phyloP scores from a whole-genome alignment of 2,113 vertebrate species.

The Panthera tigris region DNA sequence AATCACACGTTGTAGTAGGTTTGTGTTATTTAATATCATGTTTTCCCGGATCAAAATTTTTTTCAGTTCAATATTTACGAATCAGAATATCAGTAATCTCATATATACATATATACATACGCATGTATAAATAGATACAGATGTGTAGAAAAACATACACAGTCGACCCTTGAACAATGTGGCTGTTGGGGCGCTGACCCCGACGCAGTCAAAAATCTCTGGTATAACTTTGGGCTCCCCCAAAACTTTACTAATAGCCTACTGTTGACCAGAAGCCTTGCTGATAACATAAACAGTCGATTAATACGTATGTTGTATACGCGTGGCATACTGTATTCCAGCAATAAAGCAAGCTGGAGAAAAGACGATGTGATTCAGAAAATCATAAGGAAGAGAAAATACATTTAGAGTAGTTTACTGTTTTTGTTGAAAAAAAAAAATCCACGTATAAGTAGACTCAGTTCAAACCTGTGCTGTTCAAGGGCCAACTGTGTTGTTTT shows the following conservation, averaged over 20 bases:
- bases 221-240: not conserved
- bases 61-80: conserved; percentile 10
- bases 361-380: not conserved
- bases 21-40: conserved; percentile 18
- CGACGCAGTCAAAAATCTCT: not conserved
- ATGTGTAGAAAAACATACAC: not conserved
- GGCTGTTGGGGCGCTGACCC: not conserved
- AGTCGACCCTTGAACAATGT: not conserved
- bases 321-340: not conserved
- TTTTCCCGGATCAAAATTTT: not conserved
- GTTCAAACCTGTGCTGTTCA: not conserved
- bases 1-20: not conserved
- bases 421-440: not conserved
- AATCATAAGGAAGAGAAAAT: not conserved
- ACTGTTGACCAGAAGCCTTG: not conserved
- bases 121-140: not conserved
- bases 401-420: not conserved
- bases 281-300: not conserved
- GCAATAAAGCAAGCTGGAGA: not conserved
- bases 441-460: not conserved
- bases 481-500: not conserved
- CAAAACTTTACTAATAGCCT: not conserved
- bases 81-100: conserved; percentile 12
- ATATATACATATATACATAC: not conserved
- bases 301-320: not conserved